Evolutionary conservation across 2,113 vertebrate genomes (phyloP).

Genomic region (Macquaria ambigua): DNA sequence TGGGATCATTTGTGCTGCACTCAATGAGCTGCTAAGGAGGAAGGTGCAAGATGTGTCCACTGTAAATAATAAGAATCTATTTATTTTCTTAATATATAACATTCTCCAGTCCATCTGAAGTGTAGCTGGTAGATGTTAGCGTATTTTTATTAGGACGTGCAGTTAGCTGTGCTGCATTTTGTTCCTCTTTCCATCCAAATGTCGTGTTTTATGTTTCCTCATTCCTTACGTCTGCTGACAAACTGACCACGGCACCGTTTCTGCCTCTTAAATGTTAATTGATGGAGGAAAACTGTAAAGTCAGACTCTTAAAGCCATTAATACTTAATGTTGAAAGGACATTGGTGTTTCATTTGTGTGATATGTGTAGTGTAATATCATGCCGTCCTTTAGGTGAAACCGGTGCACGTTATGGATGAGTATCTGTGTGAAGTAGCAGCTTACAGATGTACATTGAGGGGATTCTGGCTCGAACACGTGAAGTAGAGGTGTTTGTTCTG

Average conservation of each 20-base stretch:
- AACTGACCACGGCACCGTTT: neutral
- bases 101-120: neutral
- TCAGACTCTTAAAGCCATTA: neutral
- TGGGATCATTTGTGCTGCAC: neutral
- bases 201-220: neutral
- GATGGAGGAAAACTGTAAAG: neutral
- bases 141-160: neutral
- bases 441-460: neutral
- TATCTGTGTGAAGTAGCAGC: neutral
- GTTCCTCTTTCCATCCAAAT: constrained; percentile 1
- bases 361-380: neutral
- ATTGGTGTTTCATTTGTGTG: too few relatives aligned
- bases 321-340: neutral
- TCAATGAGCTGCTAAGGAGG: neutral
- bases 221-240: neutral
- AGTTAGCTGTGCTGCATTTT: neutral
- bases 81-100: constrained; percentile 63
- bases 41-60: neutral
- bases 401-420: neutral
- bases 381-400: neutral
- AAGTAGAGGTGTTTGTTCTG: neutral
- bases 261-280: neutral
- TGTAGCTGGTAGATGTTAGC: neutral
- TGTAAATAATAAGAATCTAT: constrained; percentile 65
- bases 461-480: neutral